These are phyloP conservation scores for Ophion ventricosus DNA, from an alignment of 2,888 invertebrate species.

Conservation along the genomic window DNA sequence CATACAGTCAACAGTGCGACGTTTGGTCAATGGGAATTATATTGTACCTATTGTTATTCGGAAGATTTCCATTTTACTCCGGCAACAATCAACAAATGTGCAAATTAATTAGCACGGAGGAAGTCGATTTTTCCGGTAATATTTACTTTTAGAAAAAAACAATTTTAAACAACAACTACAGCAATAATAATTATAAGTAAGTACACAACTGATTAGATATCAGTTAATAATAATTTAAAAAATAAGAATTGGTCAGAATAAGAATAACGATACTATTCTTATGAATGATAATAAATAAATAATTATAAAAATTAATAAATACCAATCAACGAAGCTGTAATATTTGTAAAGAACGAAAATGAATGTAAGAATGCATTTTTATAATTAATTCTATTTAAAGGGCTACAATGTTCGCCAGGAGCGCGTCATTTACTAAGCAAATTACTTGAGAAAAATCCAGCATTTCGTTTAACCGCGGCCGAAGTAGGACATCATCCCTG, in stretches of 20 bases:
- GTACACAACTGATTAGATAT: no score
- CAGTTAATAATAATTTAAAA: no score
- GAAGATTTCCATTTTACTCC: slow-evolving; percentile 80
- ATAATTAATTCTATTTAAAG: slow-evolving; percentile 18
- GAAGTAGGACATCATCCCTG: slow-evolving; percentile 84
- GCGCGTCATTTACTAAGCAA: slow-evolving; percentile 83
- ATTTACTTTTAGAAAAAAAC: slow-evolving; percentile 6
- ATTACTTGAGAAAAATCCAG: slow-evolving; percentile 84
- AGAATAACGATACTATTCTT: background rate
- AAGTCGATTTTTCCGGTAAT: slow-evolving; percentile 74
- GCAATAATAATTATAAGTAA: background rate
- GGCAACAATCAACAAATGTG: slow-evolving; percentile 76
- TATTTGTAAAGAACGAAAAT: background rate
- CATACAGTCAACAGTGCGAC: slow-evolving; percentile 86
- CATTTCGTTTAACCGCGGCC: slow-evolving; percentile 84
- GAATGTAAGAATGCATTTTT: background rate
- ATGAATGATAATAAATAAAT: slow-evolving; percentile 1
- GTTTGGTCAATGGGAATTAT: slow-evolving; percentile 86
- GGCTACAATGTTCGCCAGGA: slow-evolving; percentile 71
- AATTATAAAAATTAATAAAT: background rate
- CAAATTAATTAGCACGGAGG: slow-evolving; percentile 77
- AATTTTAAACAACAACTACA: slow-evolving; percentile 7
- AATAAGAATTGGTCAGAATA: no score
- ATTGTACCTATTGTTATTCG: slow-evolving; percentile 83
- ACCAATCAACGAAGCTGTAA: background rate